Percentiles rank a stretch among this genome's conserved stretches.
Conservation (phyloP, 2,888 invertebrate species). For the Drosophila picticornis region DNA sequence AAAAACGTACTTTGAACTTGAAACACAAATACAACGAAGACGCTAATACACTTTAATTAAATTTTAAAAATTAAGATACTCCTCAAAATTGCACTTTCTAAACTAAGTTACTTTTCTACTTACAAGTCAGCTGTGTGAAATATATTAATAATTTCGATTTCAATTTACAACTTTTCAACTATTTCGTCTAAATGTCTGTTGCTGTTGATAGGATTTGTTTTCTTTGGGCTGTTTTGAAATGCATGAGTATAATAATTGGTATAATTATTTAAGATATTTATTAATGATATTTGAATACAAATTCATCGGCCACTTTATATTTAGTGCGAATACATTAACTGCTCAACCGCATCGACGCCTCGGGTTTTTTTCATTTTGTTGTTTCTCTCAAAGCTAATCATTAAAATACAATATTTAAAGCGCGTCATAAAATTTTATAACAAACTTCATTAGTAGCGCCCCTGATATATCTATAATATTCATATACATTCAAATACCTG, state of each 20-base stretch:
- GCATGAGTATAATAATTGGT: slow-evolving; percentile 13
- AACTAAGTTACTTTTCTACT: not conserved
- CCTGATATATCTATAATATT: slow-evolving; percentile 19
- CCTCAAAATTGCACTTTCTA: not conserved
- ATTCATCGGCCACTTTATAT: slow-evolving; percentile 64
- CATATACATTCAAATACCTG: not conserved
- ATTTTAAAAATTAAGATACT: not conserved
- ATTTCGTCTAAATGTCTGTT: not conserved
- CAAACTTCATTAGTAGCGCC: slow-evolving; percentile 77
- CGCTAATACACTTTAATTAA: not conserved
- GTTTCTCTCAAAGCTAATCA: slow-evolving; percentile 52
- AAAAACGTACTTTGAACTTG: slow-evolving; percentile 41
- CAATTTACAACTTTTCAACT: not conserved
- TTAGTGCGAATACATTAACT: slow-evolving; percentile 55
- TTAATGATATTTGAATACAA: slow-evolving; percentile 58
- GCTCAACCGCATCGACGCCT: slow-evolving; percentile 13
- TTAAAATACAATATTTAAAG: slow-evolving; percentile 82
- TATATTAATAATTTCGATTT: not conserved
- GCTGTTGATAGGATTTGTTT: not conserved
- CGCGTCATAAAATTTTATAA: slow-evolving; percentile 75
- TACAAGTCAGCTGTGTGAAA: not conserved
- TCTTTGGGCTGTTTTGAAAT: not conserved
- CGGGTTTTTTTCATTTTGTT: slow-evolving; percentile 22
- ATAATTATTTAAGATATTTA: slow-evolving; percentile 46
- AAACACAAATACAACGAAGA: not conserved